Base-by-base conservation (phyloP, 2,797 vertebrate genomes). In the Falco rusticolus region DNA sequence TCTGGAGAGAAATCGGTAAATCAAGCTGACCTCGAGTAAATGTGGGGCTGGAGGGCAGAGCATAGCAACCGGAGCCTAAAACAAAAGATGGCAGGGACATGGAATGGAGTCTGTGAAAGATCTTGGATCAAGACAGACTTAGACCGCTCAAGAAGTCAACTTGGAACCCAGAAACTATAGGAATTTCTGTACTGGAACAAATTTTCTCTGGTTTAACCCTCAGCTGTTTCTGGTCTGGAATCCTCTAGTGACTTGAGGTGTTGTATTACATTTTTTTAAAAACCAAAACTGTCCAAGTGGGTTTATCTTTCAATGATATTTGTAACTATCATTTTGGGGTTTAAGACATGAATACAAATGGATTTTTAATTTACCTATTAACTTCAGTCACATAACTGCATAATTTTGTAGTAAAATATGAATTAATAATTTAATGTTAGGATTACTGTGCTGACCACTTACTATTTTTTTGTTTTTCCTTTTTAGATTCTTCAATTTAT, bases 401-500 rank as follows among this genome's bases (percentile, higher is more conserved):
- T 78, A 2, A 41, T 71, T 75, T 71, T 90, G 45, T 77, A 78
- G 51, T 65, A 33, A 72, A 87, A 43, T 91, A 31, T 76, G 37
- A 85, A 64, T 34, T 77, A 83, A 60, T 61, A 59, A 53, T 72
- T 63, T 60, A 11, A n/a, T 54, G 12, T 79, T 77, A 69, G 53
- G n/a, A 29, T 84, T 94, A 56, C 64, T 80, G 3, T 95, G 51
- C 81, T 96, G 71, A 96, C 87, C 85, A 6, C 47, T 9, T 79
- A 80, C 54, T 83, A 37, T 11, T 87, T 76, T 83, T 84, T 76
- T 88, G n/a, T 93, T 70, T 96, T 97, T 90, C 75, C 71, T 92
- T 95, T 96, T 85, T 88, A 98, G 97, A 96, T 98, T 86, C 94
- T 98, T 74, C 97, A 98, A 50, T 97, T 98, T 89, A 97, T 98